Conservation (phyloP, 2,797 vertebrate species). For the Leptoclinus maculatus region DNA sequence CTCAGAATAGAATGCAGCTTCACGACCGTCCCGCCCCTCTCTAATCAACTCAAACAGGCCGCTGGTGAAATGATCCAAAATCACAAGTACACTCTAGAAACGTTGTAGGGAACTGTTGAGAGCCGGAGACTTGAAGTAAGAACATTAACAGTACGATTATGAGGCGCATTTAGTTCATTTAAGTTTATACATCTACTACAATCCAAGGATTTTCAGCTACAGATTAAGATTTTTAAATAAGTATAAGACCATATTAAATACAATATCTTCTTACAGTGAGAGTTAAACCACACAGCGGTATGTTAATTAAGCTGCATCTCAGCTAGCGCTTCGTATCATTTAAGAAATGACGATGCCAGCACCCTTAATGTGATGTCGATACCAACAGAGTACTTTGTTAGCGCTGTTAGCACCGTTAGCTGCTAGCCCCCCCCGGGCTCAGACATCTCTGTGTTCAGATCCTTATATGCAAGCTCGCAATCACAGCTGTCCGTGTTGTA, state of each 20-base stretch:
- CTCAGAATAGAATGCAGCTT: slow-evolving; percentile 71
- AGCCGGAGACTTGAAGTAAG: background rate
- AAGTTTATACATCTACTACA: background rate
- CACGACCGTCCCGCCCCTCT: slow-evolving; percentile 43
- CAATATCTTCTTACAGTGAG: too few species aligned
- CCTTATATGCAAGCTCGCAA: too few species aligned
- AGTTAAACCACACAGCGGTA: background rate
- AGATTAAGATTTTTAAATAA: background rate
- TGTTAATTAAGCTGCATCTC: background rate
- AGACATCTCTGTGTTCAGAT: too few species aligned
- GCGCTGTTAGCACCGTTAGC: too few species aligned
- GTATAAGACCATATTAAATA: background rate
- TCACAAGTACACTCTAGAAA: slow-evolving; percentile 37
- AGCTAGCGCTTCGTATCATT: background rate
- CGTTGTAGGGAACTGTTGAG: background rate
- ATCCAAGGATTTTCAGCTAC: background rate
- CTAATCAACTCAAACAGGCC: slow-evolving; percentile 63
- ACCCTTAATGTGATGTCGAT: too few species aligned
- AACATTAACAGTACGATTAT: background rate
- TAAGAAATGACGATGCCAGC: too few species aligned
- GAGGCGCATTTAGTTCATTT: background rate
- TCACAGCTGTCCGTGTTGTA: background rate
- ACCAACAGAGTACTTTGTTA: too few species aligned
- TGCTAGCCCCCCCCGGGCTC: too few species aligned
- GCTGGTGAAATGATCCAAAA: slow-evolving; percentile 41